phyloP scores from a whole-genome alignment of 2,888 invertebrate species.

The Noctua fimbriata region DNA sequence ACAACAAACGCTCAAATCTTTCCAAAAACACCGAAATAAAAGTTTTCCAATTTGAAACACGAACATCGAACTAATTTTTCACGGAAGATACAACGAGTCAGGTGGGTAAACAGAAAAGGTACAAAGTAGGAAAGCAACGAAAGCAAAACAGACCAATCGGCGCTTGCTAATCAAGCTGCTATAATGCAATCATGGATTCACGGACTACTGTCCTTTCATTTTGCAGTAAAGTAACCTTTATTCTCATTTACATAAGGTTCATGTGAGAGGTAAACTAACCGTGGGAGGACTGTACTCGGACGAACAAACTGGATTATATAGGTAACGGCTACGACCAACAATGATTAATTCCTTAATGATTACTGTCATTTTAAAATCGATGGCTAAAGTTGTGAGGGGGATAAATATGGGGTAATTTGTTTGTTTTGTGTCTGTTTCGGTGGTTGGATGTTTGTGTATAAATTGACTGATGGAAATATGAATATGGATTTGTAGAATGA shows the following conservation, averaged over 20 bases:
- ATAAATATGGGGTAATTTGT: constrained; percentile 34
- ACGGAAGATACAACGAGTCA: constrained; percentile 26
- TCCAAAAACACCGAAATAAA: constrained; percentile 5
- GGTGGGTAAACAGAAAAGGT: constrained; percentile 29
- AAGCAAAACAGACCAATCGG: constrained; percentile 44
- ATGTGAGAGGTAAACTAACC: not conserved
- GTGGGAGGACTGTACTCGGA: not conserved
- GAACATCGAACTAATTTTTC: constrained; percentile 42
- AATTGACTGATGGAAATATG: constrained; percentile 26
- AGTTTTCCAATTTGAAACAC: constrained; percentile 40
- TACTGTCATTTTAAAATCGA: constrained; percentile 66
- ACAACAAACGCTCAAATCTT: constrained; percentile 14
- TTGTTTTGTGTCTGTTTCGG: constrained; percentile 42
- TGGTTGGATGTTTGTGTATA: not conserved
- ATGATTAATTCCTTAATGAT: constrained; percentile 62
- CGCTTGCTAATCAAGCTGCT: constrained; percentile 58
- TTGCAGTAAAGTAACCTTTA: not conserved
- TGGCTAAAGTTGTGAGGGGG: constrained; percentile 44
- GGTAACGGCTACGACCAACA: constrained; percentile 42
- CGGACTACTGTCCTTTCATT: constrained; percentile 3
- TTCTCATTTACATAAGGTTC: not conserved
- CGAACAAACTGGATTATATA: constrained; percentile 57
- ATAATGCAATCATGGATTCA: constrained; percentile 56
- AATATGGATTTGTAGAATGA: constrained; percentile 2
- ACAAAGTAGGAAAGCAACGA: constrained; percentile 31